These are phyloP conservation scores for Liolophura sinensis DNA, from an alignment of 1,140 invertebrate species.

Conservation along the genomic window DNA sequence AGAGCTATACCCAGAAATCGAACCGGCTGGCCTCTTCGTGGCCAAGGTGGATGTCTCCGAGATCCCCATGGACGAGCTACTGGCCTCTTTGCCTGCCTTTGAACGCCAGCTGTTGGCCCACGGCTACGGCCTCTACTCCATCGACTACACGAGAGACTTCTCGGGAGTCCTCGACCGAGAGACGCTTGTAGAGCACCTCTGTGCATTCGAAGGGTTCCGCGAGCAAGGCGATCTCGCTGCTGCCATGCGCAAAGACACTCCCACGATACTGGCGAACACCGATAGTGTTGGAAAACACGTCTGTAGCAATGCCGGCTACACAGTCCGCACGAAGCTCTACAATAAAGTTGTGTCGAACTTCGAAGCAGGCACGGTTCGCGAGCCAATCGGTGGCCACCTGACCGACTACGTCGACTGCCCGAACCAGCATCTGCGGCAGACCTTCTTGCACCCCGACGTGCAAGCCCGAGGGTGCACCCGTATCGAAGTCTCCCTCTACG, in stretches of 20 bases:
- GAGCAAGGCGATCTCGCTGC: no score
- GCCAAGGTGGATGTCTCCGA: constrained; percentile 5
- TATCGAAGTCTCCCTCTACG: no score
- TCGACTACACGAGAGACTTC: constrained; percentile 5
- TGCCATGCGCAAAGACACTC: no score
- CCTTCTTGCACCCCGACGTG: neutral
- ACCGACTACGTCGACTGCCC: constrained; percentile 1
- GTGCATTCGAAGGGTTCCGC: no score
- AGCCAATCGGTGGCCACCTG: neutral
- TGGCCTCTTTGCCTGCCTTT: neutral
- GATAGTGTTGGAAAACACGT: neutral
- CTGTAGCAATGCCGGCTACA: constrained; percentile 3
- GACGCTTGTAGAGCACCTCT: constrained; percentile 1
- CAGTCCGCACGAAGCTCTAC: neutral
- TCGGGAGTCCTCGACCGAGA: neutral
- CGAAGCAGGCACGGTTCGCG: neutral
- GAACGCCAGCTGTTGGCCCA: neutral
- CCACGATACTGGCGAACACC: constrained; percentile 1
- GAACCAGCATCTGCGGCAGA: neutral
- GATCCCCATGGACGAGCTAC: constrained; percentile 2
- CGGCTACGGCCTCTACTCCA: neutral
- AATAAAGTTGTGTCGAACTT: constrained; percentile 3
- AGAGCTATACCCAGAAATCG: neutral
- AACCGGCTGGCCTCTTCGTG: neutral
- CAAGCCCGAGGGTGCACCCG: constrained; percentile 3